phyloP scores from a whole-genome alignment of 2,888 invertebrate genomes.

The Trichogramma evanescens region DNA sequence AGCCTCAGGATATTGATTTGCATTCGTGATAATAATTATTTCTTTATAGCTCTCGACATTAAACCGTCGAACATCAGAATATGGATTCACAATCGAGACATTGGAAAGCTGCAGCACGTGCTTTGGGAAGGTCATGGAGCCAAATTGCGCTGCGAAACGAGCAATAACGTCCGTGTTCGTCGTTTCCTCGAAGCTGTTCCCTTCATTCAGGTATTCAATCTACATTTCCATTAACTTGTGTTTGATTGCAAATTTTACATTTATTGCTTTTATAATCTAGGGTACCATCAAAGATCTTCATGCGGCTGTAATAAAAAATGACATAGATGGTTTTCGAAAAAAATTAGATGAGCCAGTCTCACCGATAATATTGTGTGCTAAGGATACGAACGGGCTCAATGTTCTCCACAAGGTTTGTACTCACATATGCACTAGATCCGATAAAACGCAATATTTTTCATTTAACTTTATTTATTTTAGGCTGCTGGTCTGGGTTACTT shows the following conservation, averaged over 20 bases:
- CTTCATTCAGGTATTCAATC: conserved; percentile 70
- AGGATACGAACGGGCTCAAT: conserved; percentile 74
- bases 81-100: conserved; percentile 91
- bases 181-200: conserved; percentile 90
- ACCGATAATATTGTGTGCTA: conserved; percentile 64
- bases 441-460: background rate
- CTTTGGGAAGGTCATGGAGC: conserved; percentile 87
- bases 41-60: conserved; percentile 62
- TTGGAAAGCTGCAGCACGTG: conserved; percentile 77
- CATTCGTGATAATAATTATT: background rate
- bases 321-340: conserved; percentile 63
- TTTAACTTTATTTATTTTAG: conserved; percentile 43
- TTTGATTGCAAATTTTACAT: background rate
- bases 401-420: conserved; percentile 71
- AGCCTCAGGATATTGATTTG: background rate
- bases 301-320: conserved; percentile 68
- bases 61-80: conserved; percentile 85
- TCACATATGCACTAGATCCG: background rate
- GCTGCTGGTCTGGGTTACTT: conserved; percentile 76
- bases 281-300: conserved; percentile 81
- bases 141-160: conserved; percentile 73
- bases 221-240: background rate
- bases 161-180: conserved; percentile 74
- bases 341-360: conserved; percentile 64
- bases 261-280: conserved; percentile 39